These are phyloP conservation scores for Ptychoptera albimana DNA, from an alignment of 2,888 invertebrate species.

Conservation along the genomic window DNA sequence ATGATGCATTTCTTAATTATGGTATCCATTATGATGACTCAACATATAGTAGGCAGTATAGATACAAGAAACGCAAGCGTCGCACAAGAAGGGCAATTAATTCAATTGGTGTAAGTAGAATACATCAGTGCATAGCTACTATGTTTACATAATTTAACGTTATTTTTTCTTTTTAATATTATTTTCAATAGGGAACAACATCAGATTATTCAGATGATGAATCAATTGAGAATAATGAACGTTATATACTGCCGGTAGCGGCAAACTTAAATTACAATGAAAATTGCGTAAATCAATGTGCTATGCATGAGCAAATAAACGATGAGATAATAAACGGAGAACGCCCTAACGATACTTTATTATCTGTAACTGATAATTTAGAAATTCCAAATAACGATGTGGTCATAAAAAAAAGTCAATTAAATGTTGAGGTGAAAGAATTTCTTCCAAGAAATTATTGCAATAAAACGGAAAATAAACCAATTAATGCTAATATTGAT, in stretches of 20 bases:
- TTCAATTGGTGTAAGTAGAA: conserved; percentile 10
- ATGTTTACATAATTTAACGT: not conserved
- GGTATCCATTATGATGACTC: conserved; percentile 2
- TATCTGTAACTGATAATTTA: too few species aligned
- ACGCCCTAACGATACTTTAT: too few species aligned
- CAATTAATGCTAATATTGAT: not conserved
- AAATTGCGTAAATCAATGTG: too few species aligned
- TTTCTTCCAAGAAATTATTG: conserved; percentile 11
- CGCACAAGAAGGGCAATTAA: conserved; percentile 1
- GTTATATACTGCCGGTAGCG: too few species aligned
- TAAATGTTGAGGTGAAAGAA: conserved; percentile 14
- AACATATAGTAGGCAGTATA: conserved; percentile 4
- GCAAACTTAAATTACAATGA: too few species aligned
- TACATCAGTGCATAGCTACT: conserved; percentile 3
- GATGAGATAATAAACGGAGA: too few species aligned
- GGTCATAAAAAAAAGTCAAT: conserved; percentile 1
- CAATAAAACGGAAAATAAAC: conserved; percentile 1
- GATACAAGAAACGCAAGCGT: conserved; percentile 8
- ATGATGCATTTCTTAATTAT: not conserved
- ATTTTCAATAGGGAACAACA: conserved; percentile 8
- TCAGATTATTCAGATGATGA: conserved; percentile 12
- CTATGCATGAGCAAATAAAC: too few species aligned
- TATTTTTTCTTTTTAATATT: not conserved
- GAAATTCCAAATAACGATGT: too few species aligned
- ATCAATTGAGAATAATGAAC: conserved; percentile 7